These are phyloP conservation scores for Semnornis frantzii DNA, from an alignment of 2,113 vertebrate genomes.

Conservation along the genomic window DNA sequence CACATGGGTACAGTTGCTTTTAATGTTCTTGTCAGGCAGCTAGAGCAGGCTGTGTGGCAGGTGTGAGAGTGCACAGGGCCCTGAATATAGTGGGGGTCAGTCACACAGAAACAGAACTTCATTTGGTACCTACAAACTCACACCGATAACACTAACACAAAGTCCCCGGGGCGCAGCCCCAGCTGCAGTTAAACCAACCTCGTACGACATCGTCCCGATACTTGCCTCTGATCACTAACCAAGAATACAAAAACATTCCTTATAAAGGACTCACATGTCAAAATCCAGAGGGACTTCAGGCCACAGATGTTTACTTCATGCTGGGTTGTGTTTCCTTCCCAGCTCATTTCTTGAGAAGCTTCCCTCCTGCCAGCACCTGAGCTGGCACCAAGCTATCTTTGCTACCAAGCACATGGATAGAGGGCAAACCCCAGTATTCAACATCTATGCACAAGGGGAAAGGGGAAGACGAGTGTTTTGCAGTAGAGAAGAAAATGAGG, in stretches of 20 bases:
- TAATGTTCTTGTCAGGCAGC: not conserved
- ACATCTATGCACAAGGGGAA: not conserved
- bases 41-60: fast-evolving
- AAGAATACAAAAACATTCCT: conserved; percentile 44
- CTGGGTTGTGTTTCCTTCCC: not conserved
- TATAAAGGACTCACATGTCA: conserved; percentile 6
- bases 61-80: not conserved
- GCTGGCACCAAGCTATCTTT: not conserved
- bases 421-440: not conserved
- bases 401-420: not conserved
- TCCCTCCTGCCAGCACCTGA: not conserved
- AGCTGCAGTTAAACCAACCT: conserved; percentile 12
- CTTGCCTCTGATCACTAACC: conserved; percentile 24
- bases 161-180: conserved; percentile 33
- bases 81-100: not conserved
- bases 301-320: not conserved
- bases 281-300: conserved; percentile 14
- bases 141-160: not conserved
- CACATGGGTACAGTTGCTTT: too few relatives aligned
- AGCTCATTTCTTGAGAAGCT: not conserved
- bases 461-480: not conserved
- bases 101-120: not conserved
- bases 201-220: not conserved
- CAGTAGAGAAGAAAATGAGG: conserved; percentile 43
- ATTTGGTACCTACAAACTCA: not conserved